Percentiles rank a stretch among this genome's conserved stretches.
phyloP scores from a whole-genome alignment of 2,113 vertebrate genomes.

The Bubo bubo region DNA sequence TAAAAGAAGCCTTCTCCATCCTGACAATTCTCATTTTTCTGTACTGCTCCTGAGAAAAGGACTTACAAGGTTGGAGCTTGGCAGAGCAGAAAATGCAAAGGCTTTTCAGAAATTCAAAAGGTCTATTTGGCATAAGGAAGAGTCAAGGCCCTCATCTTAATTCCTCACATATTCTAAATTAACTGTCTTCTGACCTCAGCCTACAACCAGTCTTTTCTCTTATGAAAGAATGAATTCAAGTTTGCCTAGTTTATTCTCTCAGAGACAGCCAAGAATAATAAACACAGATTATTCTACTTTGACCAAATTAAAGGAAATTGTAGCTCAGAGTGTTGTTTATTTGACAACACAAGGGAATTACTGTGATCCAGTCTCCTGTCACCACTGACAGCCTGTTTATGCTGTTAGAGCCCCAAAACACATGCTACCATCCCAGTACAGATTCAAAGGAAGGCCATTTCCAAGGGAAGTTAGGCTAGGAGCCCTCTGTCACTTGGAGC shows the following conservation, averaged over 20 bases:
- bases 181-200: background rate
- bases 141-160: background rate
- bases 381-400: background rate
- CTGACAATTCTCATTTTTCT: background rate
- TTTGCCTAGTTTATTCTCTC: background rate
- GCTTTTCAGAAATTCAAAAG: background rate
- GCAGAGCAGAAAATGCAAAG: background rate
- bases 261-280: background rate
- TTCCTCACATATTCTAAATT: background rate
- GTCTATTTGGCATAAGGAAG: background rate
- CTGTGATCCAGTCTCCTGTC: background rate
- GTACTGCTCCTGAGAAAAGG: background rate
- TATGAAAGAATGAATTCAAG: background rate
- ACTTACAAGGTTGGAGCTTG: background rate
- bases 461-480: background rate
- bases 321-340: conserved; percentile 12
- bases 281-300: background rate
- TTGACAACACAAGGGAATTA: background rate
- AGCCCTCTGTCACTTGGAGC: background rate
- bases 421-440: background rate
- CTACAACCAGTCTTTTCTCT: background rate
- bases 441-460: background rate
- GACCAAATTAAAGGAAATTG: background rate
- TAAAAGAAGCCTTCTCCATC: background rate
- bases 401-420: background rate